These are phyloP conservation scores for Paracentrotus lividus DNA, from an alignment of 53 echinoderm and acorn worm genomes.

Conservation along the genomic window DNA sequence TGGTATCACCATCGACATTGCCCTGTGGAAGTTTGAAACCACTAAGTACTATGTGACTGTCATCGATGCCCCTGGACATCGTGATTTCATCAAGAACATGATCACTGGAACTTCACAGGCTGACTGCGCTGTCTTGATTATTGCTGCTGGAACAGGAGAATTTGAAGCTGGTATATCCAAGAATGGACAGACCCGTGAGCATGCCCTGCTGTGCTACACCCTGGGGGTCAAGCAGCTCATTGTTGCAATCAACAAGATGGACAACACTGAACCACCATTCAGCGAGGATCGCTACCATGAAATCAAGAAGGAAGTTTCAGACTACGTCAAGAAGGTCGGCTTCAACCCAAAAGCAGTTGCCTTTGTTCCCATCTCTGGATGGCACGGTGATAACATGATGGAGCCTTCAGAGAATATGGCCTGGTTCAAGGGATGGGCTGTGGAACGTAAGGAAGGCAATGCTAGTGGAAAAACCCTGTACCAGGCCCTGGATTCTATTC, in stretches of 20 bases:
- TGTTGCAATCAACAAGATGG: conserved; percentile 90
- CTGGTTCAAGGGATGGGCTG: conserved; percentile 73
- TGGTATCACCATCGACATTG: conserved; percentile 96
- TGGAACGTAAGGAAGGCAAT: conserved; percentile 68
- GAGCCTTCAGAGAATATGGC: conserved; percentile 36
- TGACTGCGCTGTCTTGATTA: conserved; percentile 87
- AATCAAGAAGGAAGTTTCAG: conserved; percentile 81
- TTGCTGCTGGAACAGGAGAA: conserved; percentile 83
- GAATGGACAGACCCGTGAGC: conserved; percentile 91
- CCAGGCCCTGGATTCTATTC: conserved; percentile 68
- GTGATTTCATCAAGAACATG: conserved; percentile 99
- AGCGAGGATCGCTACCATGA: conserved; percentile 78
- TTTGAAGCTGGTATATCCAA: conserved; percentile 94
- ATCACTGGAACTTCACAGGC: conserved; percentile 97
- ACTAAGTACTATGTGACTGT: conserved; percentile 77
- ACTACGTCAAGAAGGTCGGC: conserved; percentile 93
- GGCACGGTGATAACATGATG: conserved; percentile 66
- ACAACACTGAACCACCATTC: conserved; percentile 79
- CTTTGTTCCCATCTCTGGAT: conserved; percentile 89
- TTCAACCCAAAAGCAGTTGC: conserved; percentile 84
- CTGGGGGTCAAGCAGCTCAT: conserved; percentile 92
- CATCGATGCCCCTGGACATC: conserved; percentile 95
- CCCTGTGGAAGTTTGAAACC: conserved; percentile 93
- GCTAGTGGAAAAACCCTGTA: conserved; percentile 70
- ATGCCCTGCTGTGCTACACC: conserved; percentile 90